Evolutionary conservation across 2,797 vertebrate species (phyloP).

Genomic region (Acanthurus leucopareius): DNA sequence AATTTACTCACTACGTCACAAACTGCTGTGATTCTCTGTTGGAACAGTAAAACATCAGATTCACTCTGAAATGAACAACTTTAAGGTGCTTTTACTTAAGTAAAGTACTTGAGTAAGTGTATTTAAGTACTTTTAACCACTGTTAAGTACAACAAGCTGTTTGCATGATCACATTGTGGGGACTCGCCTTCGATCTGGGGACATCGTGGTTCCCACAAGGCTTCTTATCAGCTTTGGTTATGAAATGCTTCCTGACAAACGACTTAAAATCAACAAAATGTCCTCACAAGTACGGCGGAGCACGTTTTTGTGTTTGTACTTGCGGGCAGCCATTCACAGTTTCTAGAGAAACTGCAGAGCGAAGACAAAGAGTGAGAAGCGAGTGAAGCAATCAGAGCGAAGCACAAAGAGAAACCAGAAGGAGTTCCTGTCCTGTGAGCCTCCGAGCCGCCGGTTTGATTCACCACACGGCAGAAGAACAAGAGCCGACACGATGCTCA

Average conservation of each 20-base stretch:
- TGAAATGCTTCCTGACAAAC: not conserved
- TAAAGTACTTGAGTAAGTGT: not conserved
- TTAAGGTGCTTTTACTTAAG: not conserved
- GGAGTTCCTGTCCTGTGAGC: slow-evolving; percentile 36
- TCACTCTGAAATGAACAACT: too few relatives aligned
- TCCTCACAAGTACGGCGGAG: not conserved
- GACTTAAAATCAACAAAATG: not conserved
- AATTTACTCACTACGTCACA: too few relatives aligned
- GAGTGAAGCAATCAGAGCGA: slow-evolving; percentile 6
- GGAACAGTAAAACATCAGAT: too few relatives aligned
- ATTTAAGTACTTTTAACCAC: not conserved
- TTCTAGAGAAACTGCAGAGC: not conserved
- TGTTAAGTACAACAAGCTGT: not conserved
- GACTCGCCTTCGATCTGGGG: not conserved
- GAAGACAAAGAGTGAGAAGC: not conserved
- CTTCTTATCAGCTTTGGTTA: not conserved
- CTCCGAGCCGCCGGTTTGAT: not conserved
- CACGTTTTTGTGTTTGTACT: not conserved
- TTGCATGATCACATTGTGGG: not conserved
- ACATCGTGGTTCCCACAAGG: not conserved
- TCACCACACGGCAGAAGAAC: slow-evolving; percentile 8
- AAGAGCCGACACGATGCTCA: slow-evolving; percentile 11
- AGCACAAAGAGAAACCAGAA: slow-evolving; percentile 28
- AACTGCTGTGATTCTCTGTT: too few relatives aligned
- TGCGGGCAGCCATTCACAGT: not conserved